phyloP scores from a whole-genome alignment of 2,797 vertebrate species.

The Coccyzus lansbergi region DNA sequence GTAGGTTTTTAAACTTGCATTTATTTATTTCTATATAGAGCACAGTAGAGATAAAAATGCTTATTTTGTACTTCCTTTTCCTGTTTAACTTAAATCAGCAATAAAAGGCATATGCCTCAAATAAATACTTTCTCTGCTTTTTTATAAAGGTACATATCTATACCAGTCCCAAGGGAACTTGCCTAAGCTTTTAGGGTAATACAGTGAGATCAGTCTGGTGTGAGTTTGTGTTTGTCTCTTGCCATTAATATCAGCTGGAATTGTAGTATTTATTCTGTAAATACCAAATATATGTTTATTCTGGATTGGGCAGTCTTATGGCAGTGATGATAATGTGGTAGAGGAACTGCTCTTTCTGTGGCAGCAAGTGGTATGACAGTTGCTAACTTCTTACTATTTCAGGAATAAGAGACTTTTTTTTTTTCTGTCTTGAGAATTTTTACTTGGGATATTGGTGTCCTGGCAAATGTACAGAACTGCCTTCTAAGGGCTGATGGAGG shows the following conservation, averaged over 20 bases:
- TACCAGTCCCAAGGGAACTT: not conserved
- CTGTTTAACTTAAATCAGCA: not conserved
- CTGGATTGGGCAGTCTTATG: not conserved
- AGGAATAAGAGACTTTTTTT: not conserved
- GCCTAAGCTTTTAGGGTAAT: not conserved
- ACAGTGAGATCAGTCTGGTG: not conserved
- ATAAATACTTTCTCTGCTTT: not conserved
- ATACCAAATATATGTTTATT: not conserved
- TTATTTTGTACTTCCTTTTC: not conserved
- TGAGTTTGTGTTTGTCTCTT: not conserved
- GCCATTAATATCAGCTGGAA: not conserved
- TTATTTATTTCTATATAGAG: not conserved
- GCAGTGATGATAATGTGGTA: accelerated
- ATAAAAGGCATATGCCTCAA: not conserved
- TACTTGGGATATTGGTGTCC: not conserved
- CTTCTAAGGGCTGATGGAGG: not conserved
- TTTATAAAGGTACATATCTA: not conserved
- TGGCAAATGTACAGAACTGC: not conserved
- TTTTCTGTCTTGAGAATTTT: not conserved
- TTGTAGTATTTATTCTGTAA: not conserved
- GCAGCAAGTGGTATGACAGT: not conserved
- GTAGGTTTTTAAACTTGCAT: not conserved
- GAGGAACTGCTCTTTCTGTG: not conserved
- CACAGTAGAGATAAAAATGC: not conserved
- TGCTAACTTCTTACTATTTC: not conserved